phyloP scores from a whole-genome alignment of 2,888 invertebrate species.

The Stenodema calcarata region DNA sequence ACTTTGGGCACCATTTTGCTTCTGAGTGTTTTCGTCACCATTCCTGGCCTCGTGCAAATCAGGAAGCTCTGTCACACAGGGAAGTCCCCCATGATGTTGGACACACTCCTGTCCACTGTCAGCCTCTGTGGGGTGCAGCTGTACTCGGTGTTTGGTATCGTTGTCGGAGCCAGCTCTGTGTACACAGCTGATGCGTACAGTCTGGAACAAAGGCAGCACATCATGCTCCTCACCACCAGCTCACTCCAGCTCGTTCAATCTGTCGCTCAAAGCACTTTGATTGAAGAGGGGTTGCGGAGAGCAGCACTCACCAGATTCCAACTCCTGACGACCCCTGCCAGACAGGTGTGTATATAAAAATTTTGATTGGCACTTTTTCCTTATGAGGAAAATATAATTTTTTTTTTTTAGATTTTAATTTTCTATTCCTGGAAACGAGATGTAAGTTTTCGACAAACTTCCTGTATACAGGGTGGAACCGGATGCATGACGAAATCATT shows the following conservation, averaged over 20 bases:
- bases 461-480: too few relatives aligned
- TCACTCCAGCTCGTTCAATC: constrained; percentile 63
- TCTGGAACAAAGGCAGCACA: constrained; percentile 59
- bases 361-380: too few relatives aligned
- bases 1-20: constrained; percentile 62
- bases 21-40: constrained; percentile 62
- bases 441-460: too few relatives aligned
- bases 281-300: constrained; percentile 64
- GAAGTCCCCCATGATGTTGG: constrained; percentile 62
- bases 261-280: constrained; percentile 63
- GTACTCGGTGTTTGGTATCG: constrained; percentile 64
- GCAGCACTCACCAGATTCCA: constrained; percentile 64
- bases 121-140: constrained; percentile 64
- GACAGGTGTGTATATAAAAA: constrained; percentile 64
- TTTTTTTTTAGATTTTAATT: too few relatives aligned
- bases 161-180: constrained; percentile 62
- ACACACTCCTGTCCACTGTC: constrained; percentile 62
- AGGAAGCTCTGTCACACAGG: constrained; percentile 63
- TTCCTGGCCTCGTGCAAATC: constrained; percentile 62
- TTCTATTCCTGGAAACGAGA: too few relatives aligned
- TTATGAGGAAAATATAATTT: too few relatives aligned
- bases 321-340: constrained; percentile 65
- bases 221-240: constrained; percentile 63
- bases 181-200: constrained; percentile 56
- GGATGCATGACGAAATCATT: too few relatives aligned